Evolutionary conservation across 2,797 vertebrate genomes (phyloP), one percentile per base, ranked within the genome.

Genomic region (Schizopygopsis pylzovi): DNA sequence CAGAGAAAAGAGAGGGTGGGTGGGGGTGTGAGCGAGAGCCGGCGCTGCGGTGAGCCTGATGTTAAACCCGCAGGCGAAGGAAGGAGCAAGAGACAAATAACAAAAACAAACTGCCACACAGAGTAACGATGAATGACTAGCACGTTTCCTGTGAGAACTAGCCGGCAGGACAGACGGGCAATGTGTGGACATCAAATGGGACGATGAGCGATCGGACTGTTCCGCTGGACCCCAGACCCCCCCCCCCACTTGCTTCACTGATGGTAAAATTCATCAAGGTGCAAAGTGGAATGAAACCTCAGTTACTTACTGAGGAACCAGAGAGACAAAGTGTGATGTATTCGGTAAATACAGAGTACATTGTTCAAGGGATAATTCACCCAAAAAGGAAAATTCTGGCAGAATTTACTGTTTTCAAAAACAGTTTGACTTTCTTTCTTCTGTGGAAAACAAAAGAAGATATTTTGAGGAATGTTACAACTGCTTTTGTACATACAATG

Each of bases 1-100:
- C 56, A 82, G 25, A 82, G 70, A 82, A 76, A 77, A 65, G 67
- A 61, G n/a, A 65, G 68, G 12, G 41, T 1, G 54, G 52, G 45
- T 37, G 33, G 52, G 67, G 12, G n/a, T 37, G 67, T n/a, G 20
- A 67, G 83, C 76, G 49, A 86, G 70, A 47, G 73, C 77, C 68
- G 52, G 70, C 28, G 70, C 76, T 37, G 75, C 61, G 81, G 52
- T 52, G 70, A 87, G 71, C 81, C 78, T 56, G 43, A 82, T 86
- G 86, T 86, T 76, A 86, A 84, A 71, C 79, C 81, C 59, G 67
- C 78, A 87, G 87, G 83, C 20, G 72, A 79, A 59, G 22, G 65
- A 87, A 85, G 72, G 41, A 81, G 76, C 70, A 37, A 79, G 67
- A 87, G 82, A 90, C 86, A 88, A 86, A 88, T 86, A 86, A 82